Conservation (phyloP, 2,113 vertebrate genomes). For the Candoia aspera region DNA sequence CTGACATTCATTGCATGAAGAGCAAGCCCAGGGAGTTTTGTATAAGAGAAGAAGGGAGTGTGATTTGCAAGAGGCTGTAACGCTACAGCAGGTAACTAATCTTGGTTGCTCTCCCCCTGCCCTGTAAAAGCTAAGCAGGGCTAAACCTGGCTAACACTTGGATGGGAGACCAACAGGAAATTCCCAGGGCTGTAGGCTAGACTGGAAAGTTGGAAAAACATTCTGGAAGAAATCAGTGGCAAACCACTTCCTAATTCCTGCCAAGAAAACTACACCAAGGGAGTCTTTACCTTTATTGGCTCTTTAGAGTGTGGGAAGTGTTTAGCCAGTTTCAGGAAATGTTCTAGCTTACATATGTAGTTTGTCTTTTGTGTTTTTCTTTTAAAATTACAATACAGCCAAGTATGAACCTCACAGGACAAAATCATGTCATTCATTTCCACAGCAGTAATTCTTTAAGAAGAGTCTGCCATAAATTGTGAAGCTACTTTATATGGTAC, state of each 20-base stretch:
- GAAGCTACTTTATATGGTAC: conserved; percentile 19
- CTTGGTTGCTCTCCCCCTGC: neutral
- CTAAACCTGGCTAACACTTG: neutral
- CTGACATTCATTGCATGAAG: neutral
- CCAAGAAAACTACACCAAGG: neutral
- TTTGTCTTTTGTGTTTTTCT: neutral
- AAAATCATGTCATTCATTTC: neutral
- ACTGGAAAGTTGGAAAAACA: neutral
- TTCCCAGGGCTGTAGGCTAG: neutral
- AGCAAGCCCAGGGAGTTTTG: neutral
- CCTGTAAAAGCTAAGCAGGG: neutral
- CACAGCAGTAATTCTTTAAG: neutral
- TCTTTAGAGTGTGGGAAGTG: neutral
- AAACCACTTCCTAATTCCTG: neutral
- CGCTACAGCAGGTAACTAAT: neutral
- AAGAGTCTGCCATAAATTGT: neutral
- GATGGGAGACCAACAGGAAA: neutral
- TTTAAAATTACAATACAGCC: neutral
- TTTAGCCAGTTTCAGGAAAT: neutral
- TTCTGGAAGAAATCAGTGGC: neutral
- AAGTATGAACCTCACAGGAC: neutral
- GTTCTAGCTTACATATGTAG: neutral
- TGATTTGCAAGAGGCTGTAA: neutral
- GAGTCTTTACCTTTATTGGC: neutral
- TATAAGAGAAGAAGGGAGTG: neutral